A percentile compares a stretch with the other conserved stretches of the same genome.
These are phyloP conservation scores for Pteronotus mesoamericanus DNA, from an alignment of 2,797 vertebrate species.

Conservation along the genomic window DNA sequence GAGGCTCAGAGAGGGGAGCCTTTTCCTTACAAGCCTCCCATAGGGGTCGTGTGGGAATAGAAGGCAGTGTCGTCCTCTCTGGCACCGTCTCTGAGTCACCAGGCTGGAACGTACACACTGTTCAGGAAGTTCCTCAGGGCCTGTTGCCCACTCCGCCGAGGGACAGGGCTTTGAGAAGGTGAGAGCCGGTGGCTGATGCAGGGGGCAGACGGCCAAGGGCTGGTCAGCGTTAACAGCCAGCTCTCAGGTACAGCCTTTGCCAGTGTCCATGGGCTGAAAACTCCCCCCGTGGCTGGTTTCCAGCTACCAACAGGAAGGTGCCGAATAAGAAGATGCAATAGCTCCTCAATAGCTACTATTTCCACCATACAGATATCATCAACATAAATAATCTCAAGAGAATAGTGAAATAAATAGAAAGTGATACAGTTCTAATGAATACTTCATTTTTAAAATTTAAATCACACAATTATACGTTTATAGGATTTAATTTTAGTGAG, in stretches of 20 bases:
- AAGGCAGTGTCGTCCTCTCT: neutral
- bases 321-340: neutral
- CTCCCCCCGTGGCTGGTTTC: neutral
- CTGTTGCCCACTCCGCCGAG: accelerated
- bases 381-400: accelerated
- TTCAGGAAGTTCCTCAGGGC: neutral
- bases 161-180: neutral
- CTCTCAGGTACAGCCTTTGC: neutral
- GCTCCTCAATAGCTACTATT: accelerated
- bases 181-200: neutral
- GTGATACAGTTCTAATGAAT: neutral
- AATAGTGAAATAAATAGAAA: neutral
- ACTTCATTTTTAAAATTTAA: neutral
- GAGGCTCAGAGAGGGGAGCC: neutral
- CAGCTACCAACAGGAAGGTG: accelerated
- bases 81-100: neutral
- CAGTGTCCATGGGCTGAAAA: neutral
- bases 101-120: accelerated
- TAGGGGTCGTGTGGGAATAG: neutral
- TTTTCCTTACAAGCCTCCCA: accelerated
- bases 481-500: neutral
- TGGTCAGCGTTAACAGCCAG: accelerated
- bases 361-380: accelerated
- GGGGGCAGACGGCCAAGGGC: accelerated
- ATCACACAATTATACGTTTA: neutral